Evolutionary conservation across 2,888 invertebrate genomes (phyloP), one percentile per base, ranked within the genome.

Genomic region (Macropis europaea): DNA sequence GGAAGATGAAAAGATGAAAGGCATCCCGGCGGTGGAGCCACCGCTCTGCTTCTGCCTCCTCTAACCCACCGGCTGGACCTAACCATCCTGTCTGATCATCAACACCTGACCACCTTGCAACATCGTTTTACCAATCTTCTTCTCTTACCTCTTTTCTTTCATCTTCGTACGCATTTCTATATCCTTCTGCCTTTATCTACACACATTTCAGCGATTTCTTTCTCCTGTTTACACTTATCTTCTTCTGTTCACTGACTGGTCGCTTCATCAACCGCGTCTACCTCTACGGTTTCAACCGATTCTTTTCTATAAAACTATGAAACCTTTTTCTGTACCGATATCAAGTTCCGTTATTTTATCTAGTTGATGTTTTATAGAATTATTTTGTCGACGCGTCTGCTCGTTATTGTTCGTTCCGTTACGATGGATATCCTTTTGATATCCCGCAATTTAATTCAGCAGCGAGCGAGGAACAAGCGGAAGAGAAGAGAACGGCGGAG

Each of bases 1-100:
- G 84, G 83, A 85, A 86, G 86, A 87, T 85, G 85, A 85, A 84
- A 87, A 85, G 87, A 87, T 87, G 87, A 87, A 87, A 87, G 87
- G 87, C 85, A 86, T 87, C 85, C 87, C 87, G 86, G 83, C 85
- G 50, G 36, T 84, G 83, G 76, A 84, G 86, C 85, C 82, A 81
- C 83, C 82, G 86, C 87, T 71, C 68, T 70, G 71, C 68, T 68
- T 71, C 71, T 68, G 48, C 68, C 71, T 61, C 50, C 61, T 61
- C 70, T 56, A 56, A 50, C 48, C 70, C 56, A 38, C 30, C 53
- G 48, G 40, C 48, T 59, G 47, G 68, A 60, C 71, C 71, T 71
- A 69, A 72, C 69, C 72, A 72, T 72, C 69, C 84, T 81, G 84
- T 73, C 63, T 73, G 72, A 70, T 73, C 70, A 73, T 86, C 86